phyloP scores from a whole-genome alignment of 1,140 invertebrate species.

The Euura saliciscinereae region DNA sequence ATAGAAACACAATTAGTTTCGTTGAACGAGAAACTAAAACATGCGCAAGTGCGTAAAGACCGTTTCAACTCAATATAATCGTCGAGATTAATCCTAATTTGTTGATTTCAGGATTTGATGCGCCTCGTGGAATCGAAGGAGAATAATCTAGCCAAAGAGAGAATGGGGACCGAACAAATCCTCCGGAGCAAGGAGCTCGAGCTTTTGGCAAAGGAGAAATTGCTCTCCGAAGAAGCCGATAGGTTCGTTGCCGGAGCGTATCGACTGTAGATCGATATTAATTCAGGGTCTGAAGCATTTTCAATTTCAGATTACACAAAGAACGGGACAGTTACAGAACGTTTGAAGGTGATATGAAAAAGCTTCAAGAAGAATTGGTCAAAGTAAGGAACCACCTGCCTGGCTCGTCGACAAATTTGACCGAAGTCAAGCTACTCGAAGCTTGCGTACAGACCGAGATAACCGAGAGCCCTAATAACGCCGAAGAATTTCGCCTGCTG shows the following conservation, averaged over 20 bases:
- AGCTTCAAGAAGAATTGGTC: conserved; percentile 45
- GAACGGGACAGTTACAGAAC: conserved; percentile 41
- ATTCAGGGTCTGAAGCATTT: conserved; percentile 18
- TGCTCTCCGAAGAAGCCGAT: conserved; percentile 44
- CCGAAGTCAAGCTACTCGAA: conserved; percentile 25
- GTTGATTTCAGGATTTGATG: conserved; percentile 40
- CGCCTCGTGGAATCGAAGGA: conserved; percentile 41
- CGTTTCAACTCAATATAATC: conserved; percentile 10
- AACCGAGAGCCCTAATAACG: conserved; percentile 24
- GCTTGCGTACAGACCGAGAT: conserved; percentile 49
- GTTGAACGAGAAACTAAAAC: conserved; percentile 47
- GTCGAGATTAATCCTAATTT: conserved; percentile 13
- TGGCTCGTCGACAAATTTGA: conserved; percentile 16
- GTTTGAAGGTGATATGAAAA: conserved; percentile 49
- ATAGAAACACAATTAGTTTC: conserved; percentile 44
- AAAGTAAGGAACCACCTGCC: conserved; percentile 40
- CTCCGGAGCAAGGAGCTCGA: conserved; percentile 47
- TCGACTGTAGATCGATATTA: conserved; percentile 1
- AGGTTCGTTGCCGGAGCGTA: conserved; percentile 34
- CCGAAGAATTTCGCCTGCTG: conserved; percentile 32
- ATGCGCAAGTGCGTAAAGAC: conserved; percentile 43
- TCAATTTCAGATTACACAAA: conserved; percentile 44
- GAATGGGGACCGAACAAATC: conserved; percentile 32
- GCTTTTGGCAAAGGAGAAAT: conserved; percentile 47
- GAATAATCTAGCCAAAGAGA: conserved; percentile 40